Percentiles rank a stretch among this genome's conserved stretches.
These are phyloP conservation scores for Drosophila fungiperda DNA, from an alignment of 2,888 invertebrate species.

Conservation along the genomic window DNA sequence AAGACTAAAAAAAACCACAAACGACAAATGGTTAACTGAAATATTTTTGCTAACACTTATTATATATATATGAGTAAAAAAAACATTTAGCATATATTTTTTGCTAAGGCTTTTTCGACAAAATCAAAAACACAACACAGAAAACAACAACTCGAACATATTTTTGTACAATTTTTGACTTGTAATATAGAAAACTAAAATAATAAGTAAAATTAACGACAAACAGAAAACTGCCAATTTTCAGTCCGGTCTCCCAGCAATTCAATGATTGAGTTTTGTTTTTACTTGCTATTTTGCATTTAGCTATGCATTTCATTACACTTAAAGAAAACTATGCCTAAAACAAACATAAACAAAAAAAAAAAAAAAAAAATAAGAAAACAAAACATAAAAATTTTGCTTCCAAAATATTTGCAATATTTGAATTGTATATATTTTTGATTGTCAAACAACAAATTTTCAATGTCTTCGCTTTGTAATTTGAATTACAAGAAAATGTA, in stretches of 20 bases:
- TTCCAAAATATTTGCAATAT: constrained; percentile 47
- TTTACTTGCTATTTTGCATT: constrained; percentile 56
- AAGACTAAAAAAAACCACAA: constrained; percentile 52
- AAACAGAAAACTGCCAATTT: constrained; percentile 60
- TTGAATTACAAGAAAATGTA: constrained; percentile 55
- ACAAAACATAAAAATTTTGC: constrained; percentile 25
- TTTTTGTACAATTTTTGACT: constrained; percentile 48
- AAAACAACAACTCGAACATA: constrained; percentile 23
- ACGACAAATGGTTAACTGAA: constrained; percentile 23
- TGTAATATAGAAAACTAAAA: constrained; percentile 8
- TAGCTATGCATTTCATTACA: constrained; percentile 57
- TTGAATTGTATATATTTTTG: constrained; percentile 39
- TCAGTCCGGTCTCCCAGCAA: constrained; percentile 50
- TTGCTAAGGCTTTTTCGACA: constrained; percentile 47
- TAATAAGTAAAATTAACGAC: constrained; percentile 23
- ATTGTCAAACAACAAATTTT: constrained; percentile 67
- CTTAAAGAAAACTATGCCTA: constrained; percentile 8
- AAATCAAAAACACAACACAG: neutral
- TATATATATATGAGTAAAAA: constrained; percentile 31
- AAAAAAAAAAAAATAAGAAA: neutral
- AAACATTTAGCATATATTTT: constrained; percentile 44
- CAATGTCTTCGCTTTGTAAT: constrained; percentile 82
- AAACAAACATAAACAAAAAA: neutral
- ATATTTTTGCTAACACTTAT: constrained; percentile 68
- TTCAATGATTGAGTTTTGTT: constrained; percentile 38